Conservation (phyloP, 2,888 invertebrate species). For the Mystacides longicornis region DNA sequence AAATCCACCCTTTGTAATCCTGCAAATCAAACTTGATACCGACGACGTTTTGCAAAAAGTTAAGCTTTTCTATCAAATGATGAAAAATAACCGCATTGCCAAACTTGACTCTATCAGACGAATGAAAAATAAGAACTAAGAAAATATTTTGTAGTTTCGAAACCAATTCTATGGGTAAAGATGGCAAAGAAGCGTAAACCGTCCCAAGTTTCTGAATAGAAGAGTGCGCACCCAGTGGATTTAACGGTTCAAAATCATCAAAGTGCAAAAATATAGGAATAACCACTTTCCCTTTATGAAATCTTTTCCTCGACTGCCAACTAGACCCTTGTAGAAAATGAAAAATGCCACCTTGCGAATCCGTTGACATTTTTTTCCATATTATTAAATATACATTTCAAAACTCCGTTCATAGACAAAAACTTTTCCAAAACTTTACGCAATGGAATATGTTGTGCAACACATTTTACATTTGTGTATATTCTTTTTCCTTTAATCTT, state of each 20-base stretch:
- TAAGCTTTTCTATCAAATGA: background rate
- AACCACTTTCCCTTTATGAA: background rate
- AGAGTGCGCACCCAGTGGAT: background rate
- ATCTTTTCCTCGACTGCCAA: background rate
- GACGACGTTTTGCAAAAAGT: background rate
- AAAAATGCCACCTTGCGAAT: background rate
- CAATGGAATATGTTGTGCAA: background rate
- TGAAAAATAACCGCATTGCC: background rate
- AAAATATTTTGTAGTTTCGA: background rate
- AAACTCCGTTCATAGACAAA: background rate
- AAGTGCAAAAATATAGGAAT: background rate
- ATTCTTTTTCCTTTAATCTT: background rate
- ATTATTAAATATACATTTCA: background rate
- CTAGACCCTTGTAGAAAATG: background rate
- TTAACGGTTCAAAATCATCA: background rate
- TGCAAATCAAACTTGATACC: background rate
- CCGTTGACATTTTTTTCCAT: background rate
- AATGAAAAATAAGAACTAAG: background rate
- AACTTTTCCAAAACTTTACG: background rate
- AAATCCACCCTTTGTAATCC: background rate
- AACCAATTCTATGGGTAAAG: background rate
- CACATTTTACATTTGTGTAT: background rate
- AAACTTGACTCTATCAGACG: background rate
- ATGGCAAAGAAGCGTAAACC: background rate
- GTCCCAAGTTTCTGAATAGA: background rate